A percentile compares a stretch with the other conserved stretches of the same genome.
Evolutionary conservation across 2,888 invertebrate species (phyloP).

Genomic region (Steromphala cineraria): DNA sequence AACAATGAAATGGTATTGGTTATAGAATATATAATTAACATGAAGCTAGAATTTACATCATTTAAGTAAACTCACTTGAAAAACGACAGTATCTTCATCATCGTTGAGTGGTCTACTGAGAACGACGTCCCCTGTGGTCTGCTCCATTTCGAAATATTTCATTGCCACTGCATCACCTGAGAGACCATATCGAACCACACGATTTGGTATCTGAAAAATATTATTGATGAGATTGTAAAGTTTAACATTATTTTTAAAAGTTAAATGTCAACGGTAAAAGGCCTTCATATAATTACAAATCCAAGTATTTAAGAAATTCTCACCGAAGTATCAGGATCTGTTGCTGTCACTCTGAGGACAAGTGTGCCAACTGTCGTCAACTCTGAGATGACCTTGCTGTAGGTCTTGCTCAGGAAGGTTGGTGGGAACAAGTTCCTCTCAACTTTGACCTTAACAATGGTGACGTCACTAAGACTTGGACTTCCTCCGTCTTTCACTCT

Average conservation of each 20-base stretch:
- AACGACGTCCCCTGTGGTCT: constrained; percentile 46
- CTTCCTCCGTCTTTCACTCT: constrained; percentile 65
- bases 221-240: not conserved
- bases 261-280: not conserved
- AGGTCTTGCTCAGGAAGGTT: constrained; percentile 39
- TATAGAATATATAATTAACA: too few relatives aligned
- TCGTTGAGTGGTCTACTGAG: constrained; percentile 29
- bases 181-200: constrained; percentile 59
- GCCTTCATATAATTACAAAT: not conserved
- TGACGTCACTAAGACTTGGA: constrained; percentile 54
- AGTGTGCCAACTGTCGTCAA: constrained; percentile 50
- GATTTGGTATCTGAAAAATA: constrained; percentile 62
- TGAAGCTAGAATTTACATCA: too few relatives aligned
- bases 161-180: constrained; percentile 48
- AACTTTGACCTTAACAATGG: constrained; percentile 50
- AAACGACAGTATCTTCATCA: constrained; percentile 23
- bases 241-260: not conserved
- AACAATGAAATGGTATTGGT: too few relatives aligned
- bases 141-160: constrained; percentile 64
- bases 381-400: constrained; percentile 51
- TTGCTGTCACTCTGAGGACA: constrained; percentile 57
- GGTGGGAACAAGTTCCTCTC: constrained; percentile 58
- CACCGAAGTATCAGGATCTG: constrained; percentile 55
- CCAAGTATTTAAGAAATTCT: constrained; percentile 11
- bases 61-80: constrained; percentile 35